Evolutionary conservation across 2,888 invertebrate genomes (phyloP).

Genomic region (Andrena hattorfiana): DNA sequence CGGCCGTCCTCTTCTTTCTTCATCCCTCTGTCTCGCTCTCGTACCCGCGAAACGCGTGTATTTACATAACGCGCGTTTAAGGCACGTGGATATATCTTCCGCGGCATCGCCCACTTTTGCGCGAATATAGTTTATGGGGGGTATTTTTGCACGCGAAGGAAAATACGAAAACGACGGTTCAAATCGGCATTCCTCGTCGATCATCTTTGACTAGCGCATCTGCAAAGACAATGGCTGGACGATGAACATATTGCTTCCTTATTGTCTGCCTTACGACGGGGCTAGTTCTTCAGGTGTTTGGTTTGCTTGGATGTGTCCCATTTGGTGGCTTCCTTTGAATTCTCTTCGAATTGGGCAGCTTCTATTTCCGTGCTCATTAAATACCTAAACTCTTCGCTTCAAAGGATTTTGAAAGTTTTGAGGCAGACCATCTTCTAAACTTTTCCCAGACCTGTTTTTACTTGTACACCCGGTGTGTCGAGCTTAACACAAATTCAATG

Average conservation of each 20-base stretch:
- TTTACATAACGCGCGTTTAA: constrained; percentile 57
- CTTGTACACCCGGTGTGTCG: too few species aligned
- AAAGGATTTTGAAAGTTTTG: background rate
- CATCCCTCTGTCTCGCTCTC: constrained; percentile 9
- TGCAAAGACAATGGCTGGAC: too few species aligned
- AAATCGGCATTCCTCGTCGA: background rate
- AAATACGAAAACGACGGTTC: constrained; percentile 10
- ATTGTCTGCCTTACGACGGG: background rate
- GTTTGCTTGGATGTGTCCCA: background rate
- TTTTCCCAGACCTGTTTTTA: too few species aligned
- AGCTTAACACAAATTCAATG: background rate
- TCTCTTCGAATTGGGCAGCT: background rate
- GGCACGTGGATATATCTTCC: constrained; percentile 48
- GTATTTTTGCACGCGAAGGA: background rate
- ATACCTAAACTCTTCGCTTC: background rate
- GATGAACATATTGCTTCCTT: too few species aligned
- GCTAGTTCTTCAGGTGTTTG: background rate
- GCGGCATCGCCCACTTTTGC: constrained; percentile 54
- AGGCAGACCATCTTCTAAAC: too few species aligned
- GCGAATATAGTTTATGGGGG: constrained; percentile 42
- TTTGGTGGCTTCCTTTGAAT: background rate
- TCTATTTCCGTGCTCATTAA: background rate
- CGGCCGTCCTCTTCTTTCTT: constrained; percentile 31
- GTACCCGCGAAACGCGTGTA: constrained; percentile 32
- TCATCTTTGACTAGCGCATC: too few species aligned